Conservation (phyloP, 2,888 invertebrate genomes). For the Drosophila ustulata region DNA sequence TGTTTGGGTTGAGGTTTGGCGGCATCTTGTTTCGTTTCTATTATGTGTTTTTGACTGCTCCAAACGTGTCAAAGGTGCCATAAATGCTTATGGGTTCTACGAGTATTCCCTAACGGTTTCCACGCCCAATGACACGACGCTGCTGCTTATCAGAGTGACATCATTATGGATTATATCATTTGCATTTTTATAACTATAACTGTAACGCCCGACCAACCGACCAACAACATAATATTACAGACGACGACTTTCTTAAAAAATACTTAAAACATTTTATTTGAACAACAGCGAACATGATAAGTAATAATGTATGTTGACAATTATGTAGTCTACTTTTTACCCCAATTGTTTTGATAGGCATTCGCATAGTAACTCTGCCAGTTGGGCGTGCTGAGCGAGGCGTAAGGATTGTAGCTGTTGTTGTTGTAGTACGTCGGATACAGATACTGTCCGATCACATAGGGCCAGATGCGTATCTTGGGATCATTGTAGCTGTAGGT, state of each 20-base stretch:
- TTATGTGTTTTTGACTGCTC: conserved; percentile 1
- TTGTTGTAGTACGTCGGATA: conserved; percentile 70
- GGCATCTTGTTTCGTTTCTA: conserved; percentile 15
- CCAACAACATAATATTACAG: not conserved
- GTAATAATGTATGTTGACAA: conserved; percentile 1
- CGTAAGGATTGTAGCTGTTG: conserved; percentile 65
- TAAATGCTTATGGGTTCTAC: conserved; percentile 36
- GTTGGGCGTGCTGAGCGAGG: conserved; percentile 53
- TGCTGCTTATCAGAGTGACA: conserved; percentile 44
- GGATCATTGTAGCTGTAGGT: conserved; percentile 30
- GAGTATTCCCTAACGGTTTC: conserved; percentile 58
- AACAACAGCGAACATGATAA: conserved; percentile 12
- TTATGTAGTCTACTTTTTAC: conserved; percentile 59
- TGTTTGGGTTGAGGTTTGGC: not conserved
- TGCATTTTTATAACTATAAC: conserved; percentile 45
- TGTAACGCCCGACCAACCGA: not conserved
- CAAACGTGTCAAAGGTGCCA: conserved; percentile 29
- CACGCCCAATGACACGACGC: conserved; percentile 28
- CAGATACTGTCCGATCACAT: conserved; percentile 76
- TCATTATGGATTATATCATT: conserved; percentile 53
- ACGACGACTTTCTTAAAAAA: conserved; percentile 4
- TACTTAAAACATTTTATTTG: conserved; percentile 18
- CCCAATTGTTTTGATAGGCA: conserved; percentile 52
- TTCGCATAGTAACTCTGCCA: conserved; percentile 68
- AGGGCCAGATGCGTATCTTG: conserved; percentile 73